These are phyloP conservation scores for Phenganax marumi DNA, from an alignment of 92 coral and sea anemone genomes.

Conservation along the genomic window DNA sequence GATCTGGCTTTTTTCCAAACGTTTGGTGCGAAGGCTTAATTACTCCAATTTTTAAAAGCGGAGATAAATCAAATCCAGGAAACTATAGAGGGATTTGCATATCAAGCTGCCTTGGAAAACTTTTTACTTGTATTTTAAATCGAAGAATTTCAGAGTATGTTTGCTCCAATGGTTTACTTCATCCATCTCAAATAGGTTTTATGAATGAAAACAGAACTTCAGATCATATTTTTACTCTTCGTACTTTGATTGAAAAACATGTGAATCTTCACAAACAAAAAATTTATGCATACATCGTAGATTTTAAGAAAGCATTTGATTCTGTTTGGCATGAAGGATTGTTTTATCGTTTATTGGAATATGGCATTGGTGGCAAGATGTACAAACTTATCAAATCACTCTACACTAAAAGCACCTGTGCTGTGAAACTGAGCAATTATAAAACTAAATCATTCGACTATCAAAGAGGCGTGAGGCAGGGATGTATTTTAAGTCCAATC, in stretches of 20 bases:
- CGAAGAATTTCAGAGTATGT: background rate
- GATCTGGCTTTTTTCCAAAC: conserved; percentile 5
- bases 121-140: conserved; percentile 31
- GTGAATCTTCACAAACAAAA: too few relatives aligned
- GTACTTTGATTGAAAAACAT: background rate
- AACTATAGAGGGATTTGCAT: conserved; percentile 40
- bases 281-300: too few relatives aligned
- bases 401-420: background rate
- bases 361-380: background rate
- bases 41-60: conserved; percentile 25
- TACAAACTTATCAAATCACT: background rate
- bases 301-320: conserved; percentile 15
- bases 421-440: background rate
- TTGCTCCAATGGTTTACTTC: background rate
- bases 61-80: background rate
- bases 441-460: background rate
- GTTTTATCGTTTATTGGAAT: conserved; percentile 6
- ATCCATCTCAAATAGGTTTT: too few relatives aligned
- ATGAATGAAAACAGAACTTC: conserved; percentile 20
- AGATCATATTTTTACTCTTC: conserved; percentile 44
- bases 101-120: conserved; percentile 32
- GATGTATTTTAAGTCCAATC: background rate
- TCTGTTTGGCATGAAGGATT: background rate
- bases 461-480: background rate
- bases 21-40: conserved; percentile 18